Base-by-base conservation (phyloP, 2,797 vertebrate genomes). In the Xyrichtys novacula region DNA sequence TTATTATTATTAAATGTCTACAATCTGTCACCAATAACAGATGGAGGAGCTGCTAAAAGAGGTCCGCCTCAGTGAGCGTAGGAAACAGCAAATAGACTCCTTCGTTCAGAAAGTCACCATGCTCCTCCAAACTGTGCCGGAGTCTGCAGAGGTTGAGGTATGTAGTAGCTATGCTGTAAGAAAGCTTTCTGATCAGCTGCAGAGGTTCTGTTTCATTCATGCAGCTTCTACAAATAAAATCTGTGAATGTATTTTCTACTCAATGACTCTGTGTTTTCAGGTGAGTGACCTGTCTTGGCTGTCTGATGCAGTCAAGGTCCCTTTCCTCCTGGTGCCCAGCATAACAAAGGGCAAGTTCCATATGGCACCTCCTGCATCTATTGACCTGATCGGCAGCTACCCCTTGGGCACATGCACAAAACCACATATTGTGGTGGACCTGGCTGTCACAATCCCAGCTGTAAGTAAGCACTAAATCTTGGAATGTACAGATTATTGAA, bases 41-140 rank as follows among this genome's bases (percentile, higher is more conserved):
- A 94, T 99, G 1, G 96, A 99, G 36, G 98, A 99, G 80, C 93
- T 99, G 73, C 88, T 99, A 39, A 98, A 96, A 80, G 98, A 99
- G 81, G 95, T 99, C 22, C 84, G 71, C 1, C 63, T 99, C 75
- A 96, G 96, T 77, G 96, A 97, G 61, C 94, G 90, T 0, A 96
- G 93, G 80, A 97, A 95, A 61, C 90, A 86, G 48, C 92, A 90
- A 60, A 96, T 99, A 0, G 94, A 97, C 77, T 65, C 83, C 6
- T 98, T 98, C 62, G 69, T 98, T 7, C 83, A 84, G 74, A 91
- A 94, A 2, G 81, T 99, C 82, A 96, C 94, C 23, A 57, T 84
- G 32, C 76, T 95, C 53, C 85, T 99, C 9, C 89, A 91, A 0
- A 47, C 44, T 4, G 89, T 98, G 44, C 96, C 97, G 0, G 81